Evolutionary conservation across 1,140 invertebrate species (phyloP), one percentile per base, ranked within the genome.

Genomic region (Solen grandis): DNA sequence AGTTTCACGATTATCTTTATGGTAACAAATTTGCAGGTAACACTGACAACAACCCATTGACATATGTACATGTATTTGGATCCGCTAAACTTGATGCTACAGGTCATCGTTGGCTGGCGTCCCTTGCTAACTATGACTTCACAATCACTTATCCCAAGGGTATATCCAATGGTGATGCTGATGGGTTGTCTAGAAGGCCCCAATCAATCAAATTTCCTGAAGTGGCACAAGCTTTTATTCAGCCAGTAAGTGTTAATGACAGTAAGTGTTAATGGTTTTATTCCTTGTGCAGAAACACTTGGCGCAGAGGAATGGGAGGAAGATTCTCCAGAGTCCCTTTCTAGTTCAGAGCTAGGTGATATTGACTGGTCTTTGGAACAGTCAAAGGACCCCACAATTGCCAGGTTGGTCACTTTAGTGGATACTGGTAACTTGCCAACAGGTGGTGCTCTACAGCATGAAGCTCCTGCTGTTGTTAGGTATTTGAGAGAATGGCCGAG

Each of bases 41-140:
- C 25, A n/a, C n/a, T n/a, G n/a, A n/a, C n/a, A n/a, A n/a, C 22
- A 76, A 57, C 66, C 60, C 13, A 25, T 38, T 62, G 10, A 81
- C 79, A 25, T 70, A 83, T 54, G n/a, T n/a, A n/a, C n/a, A n/a
- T n/a, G 52, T 76, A 19, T 38, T 46, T 19, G 78, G 74, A 19
- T 35, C 29, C 3, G 65, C 63, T 13, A 74, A 70, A 41, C 36
- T 74, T n/a, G 46, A 79, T 29, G 74, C 55, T 16, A 66, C 52
- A 29, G 46, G 60, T 16, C 75, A 79, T 50, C 27, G 62, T 10
- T 75, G 79, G 46, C 57, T 81, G 16, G 72, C 79, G 14, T 22
- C 33, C 16, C 41, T 81, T 16, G 46, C 50, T 1, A 65, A 57
- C 8, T 75, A 68, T 29, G n/a, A 81, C 29, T 75, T 63, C 36